A percentile compares a stretch with the other conserved stretches of the same genome.
These are phyloP conservation scores for Procambarus virginalis DNA, from an alignment of 1,140 invertebrate species.

Conservation along the genomic window DNA sequence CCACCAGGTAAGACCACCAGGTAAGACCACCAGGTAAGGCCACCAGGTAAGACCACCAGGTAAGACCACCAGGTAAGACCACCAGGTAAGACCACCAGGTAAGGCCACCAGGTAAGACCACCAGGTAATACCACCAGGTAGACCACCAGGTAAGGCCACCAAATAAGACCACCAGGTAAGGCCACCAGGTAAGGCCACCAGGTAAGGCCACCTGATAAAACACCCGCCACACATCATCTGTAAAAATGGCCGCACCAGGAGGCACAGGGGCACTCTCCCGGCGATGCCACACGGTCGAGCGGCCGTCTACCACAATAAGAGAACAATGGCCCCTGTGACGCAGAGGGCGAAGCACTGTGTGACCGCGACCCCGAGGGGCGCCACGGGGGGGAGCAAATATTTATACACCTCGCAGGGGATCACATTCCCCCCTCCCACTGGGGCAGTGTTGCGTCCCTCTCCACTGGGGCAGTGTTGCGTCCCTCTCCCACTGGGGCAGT, in stretches of 20 bases:
- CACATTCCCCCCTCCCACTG: not conserved
- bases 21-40: too few relatives aligned
- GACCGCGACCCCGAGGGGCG: not conserved
- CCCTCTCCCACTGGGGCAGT: too few relatives aligned
- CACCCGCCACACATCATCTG: constrained; percentile 19
- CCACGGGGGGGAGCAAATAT: constrained; percentile 22
- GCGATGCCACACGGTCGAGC: not conserved
- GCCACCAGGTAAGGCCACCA: too few relatives aligned
- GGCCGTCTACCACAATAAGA: too few relatives aligned
- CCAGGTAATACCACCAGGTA: too few relatives aligned
- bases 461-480: too few relatives aligned
- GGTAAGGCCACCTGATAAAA: not conserved
- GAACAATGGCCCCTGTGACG: not conserved
- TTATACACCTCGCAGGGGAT: constrained; percentile 27
- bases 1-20: not conserved
- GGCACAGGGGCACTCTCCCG: not conserved
- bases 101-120: too few relatives aligned
- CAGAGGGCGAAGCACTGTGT: not conserved
- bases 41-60: too few relatives aligned
- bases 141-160: not conserved
- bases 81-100: too few relatives aligned
- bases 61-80: too few relatives aligned
- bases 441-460: not conserved
- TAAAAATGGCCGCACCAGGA: not conserved
- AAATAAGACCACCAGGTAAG: not conserved